phyloP scores from a whole-genome alignment of 2,113 vertebrate genomes.

The Gambusia affinis region DNA sequence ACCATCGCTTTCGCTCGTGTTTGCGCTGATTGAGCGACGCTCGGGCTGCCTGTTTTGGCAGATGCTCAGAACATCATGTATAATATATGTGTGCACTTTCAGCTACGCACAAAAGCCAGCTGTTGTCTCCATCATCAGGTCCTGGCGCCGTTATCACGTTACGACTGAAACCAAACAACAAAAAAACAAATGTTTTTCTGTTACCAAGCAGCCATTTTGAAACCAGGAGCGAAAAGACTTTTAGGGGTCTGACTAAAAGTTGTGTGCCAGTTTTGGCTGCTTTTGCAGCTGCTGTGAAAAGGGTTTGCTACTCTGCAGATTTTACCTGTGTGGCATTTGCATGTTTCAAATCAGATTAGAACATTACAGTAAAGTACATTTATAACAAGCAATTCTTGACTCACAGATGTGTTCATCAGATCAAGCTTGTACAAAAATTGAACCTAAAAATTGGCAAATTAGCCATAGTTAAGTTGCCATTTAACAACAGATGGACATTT shows the following conservation, averaged over 20 bases:
- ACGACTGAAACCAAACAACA: conserved; percentile 72
- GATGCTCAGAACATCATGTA: conserved; percentile 80
- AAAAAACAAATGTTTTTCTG: conserved; percentile 71
- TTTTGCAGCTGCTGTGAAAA: too few relatives aligned
- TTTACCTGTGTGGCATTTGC: conserved; percentile 7
- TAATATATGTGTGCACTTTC: conserved; percentile 79
- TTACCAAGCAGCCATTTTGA: conserved; percentile 71
- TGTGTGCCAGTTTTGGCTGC: too few relatives aligned
- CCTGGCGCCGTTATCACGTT: conserved; percentile 68
- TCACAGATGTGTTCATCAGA: too few relatives aligned
- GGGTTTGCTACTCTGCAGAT: background rate
- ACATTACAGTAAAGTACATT: too few relatives aligned
- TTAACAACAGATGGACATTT: too few relatives aligned
- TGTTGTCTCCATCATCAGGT: conserved; percentile 74
- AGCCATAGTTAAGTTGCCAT: background rate
- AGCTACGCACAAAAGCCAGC: conserved; percentile 82
- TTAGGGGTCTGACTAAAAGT: background rate
- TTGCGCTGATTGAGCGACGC: conserved; percentile 70
- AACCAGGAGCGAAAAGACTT: conserved; percentile 64
- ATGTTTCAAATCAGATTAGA: background rate
- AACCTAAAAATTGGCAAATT: background rate
- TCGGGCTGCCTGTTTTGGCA: conserved; percentile 72
- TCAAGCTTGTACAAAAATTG: background rate
- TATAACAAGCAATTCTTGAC: too few relatives aligned
- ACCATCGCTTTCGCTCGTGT: conserved; percentile 35